phyloP scores from a whole-genome alignment of 30 jellyfish, hydroid and myxozoan genomes.

The Turritopsis rubra region DNA sequence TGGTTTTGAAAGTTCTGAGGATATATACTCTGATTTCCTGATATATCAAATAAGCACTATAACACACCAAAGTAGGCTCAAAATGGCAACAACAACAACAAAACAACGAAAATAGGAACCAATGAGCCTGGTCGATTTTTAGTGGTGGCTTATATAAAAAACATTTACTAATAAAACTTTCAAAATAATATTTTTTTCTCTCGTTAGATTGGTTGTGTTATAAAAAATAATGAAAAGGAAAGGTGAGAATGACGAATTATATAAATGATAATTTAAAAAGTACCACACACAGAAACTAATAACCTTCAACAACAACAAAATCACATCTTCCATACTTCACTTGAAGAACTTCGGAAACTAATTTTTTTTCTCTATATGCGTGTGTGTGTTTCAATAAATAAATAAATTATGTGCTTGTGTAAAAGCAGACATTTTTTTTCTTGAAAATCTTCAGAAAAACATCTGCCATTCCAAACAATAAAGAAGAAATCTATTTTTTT shows the following conservation, averaged over 20 bases:
- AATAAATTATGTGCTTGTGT: neutral
- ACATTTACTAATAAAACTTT: too few relatives aligned
- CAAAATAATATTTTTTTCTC: too few relatives aligned
- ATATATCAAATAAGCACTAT: too few relatives aligned
- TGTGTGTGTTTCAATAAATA: neutral
- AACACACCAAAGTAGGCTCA: too few relatives aligned
- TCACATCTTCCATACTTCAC: neutral
- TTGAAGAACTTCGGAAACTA: neutral
- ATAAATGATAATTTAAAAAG: neutral
- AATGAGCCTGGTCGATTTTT: too few relatives aligned
- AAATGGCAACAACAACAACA: too few relatives aligned
- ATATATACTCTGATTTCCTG: too few relatives aligned
- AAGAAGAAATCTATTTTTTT: neutral
- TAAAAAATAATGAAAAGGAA: neutral
- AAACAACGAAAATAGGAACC: too few relatives aligned
- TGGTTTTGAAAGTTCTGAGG: too few relatives aligned
- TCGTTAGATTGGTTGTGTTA: neutral
- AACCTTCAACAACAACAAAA: neutral
- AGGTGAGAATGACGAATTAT: too few relatives aligned
- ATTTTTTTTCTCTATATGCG: neutral
- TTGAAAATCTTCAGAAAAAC: neutral
- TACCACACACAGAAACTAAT: neutral
- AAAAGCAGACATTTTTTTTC: neutral
- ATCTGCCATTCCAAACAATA: neutral
- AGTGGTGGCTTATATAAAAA: too few relatives aligned